Conservation (phyloP, 2,888 invertebrate genomes). For the Caenorhabditis sp. region DNA sequence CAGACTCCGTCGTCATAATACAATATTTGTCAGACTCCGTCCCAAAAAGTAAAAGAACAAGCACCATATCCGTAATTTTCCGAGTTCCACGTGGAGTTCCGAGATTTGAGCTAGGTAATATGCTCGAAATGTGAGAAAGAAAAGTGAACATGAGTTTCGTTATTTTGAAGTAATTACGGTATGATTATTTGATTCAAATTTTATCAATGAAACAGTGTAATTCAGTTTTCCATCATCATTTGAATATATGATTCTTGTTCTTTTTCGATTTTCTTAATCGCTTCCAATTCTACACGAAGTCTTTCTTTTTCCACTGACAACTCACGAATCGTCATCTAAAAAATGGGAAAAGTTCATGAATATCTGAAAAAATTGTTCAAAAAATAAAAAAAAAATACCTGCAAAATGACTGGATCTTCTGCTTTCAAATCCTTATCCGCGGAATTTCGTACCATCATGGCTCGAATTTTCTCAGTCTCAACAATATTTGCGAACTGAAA, state of each 20-base stretch:
- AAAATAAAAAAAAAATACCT: neutral
- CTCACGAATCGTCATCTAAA: conserved; percentile 24
- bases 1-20: no score
- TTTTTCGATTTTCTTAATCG: conserved; percentile 35
- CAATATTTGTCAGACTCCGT: no score
- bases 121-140: no score
- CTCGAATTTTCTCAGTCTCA: conserved; percentile 34
- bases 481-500: conserved; percentile 36
- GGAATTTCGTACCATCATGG: conserved; percentile 28
- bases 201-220: no score
- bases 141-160: no score
- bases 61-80: no score
- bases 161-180: no score
- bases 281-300: conserved; percentile 35
- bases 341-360: neutral
- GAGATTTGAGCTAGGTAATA: no score
- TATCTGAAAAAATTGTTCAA: no score
- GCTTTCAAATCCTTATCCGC: conserved; percentile 14
- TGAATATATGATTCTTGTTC: conserved; percentile 36
- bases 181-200: no score
- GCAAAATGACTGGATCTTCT: conserved; percentile 31
- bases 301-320: conserved; percentile 37
- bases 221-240: conserved; percentile 24
- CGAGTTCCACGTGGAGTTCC: no score
- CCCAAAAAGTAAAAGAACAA: no score